phyloP scores from a whole-genome alignment of 2,797 vertebrate species.

The Mus spretus region DNA sequence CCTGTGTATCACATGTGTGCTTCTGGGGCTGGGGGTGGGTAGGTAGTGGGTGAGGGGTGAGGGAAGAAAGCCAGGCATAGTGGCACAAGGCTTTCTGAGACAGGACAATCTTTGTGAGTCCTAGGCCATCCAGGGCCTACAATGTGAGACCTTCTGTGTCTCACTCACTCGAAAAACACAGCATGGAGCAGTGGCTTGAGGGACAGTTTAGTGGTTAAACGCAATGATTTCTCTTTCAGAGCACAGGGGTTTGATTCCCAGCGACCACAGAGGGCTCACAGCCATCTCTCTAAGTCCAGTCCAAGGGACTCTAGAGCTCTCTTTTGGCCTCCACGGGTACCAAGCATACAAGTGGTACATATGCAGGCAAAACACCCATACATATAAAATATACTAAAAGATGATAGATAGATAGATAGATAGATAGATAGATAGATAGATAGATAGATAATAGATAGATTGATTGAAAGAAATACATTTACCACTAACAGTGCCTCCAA shows the following conservation, averaged over 20 bases:
- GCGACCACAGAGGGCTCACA: background rate
- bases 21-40: background rate
- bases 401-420: background rate
- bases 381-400: background rate
- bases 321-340: background rate
- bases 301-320: background rate
- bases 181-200: background rate
- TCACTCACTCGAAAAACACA: background rate
- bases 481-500: background rate
- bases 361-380: background rate
- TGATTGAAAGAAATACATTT: background rate
- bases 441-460: background rate
- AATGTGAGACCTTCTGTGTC: background rate
- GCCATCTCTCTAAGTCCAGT: background rate
- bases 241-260: background rate
- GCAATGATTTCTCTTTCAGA: background rate
- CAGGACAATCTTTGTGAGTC: background rate
- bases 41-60: background rate
- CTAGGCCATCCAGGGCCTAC: background rate
- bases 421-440: background rate
- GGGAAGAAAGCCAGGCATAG: background rate
- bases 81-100: background rate
- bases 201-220: background rate
- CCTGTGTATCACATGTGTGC: too few species aligned
- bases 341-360: background rate